Conservation (phyloP, 1,140 invertebrate species). For the Lucilia sericata region DNA sequence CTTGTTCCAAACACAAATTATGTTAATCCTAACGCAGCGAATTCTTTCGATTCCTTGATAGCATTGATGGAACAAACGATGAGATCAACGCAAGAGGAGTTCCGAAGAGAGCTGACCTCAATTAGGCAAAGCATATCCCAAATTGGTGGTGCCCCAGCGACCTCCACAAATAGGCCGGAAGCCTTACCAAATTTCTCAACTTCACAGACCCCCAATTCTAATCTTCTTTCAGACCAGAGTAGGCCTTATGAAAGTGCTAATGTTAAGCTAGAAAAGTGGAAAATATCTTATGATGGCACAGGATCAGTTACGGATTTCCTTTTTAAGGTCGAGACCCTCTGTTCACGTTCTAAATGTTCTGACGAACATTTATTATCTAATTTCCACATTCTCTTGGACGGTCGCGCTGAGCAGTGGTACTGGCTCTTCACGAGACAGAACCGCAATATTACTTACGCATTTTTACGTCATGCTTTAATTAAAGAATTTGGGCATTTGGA, state of each 20-base stretch:
- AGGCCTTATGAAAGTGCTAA: neutral
- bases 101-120: neutral
- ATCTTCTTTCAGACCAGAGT: neutral
- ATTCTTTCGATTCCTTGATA: neutral
- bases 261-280: constrained; percentile 16
- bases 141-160: neutral
- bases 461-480: neutral
- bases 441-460: neutral
- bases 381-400: constrained; percentile 21
- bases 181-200: neutral
- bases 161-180: neutral
- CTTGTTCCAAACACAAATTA: neutral
- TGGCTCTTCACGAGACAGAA: neutral
- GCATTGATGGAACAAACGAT: neutral
- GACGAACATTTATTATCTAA: neutral
- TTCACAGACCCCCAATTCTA: neutral
- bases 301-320: constrained; percentile 6
- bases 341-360: neutral
- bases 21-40: neutral
- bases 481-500: constrained; percentile 9
- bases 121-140: neutral
- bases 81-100: neutral
- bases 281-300: constrained; percentile 14
- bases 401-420: neutral
- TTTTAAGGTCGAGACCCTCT: constrained; percentile 6